Conservation (phyloP, 2,888 invertebrate species). For the Orthonychiurus folsomi region DNA sequence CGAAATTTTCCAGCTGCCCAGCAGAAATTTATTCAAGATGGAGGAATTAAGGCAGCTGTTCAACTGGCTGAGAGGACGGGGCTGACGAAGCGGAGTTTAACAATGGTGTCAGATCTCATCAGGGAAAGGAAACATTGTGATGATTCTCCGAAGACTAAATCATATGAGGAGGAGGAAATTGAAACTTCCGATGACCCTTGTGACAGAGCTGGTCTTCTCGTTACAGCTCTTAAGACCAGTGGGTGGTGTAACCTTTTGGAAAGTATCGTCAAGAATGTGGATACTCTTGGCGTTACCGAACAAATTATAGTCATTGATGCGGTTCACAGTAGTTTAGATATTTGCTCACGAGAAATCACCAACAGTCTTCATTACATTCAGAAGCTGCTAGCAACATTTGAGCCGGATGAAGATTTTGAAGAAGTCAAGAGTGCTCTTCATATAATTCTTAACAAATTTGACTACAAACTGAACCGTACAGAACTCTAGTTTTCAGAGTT, state of each 20-base stretch:
- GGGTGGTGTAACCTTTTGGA: slow-evolving; percentile 35
- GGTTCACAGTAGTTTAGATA: slow-evolving; percentile 21
- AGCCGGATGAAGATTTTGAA: slow-evolving; percentile 23
- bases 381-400: slow-evolving; percentile 22
- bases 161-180: slow-evolving; percentile 5
- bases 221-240: slow-evolving; percentile 23
- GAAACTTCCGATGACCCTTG: slow-evolving; percentile 21
- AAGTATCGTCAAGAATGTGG: slow-evolving; percentile 28
- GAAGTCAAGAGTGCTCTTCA: too few relatives aligned
- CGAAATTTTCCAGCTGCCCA: slow-evolving; percentile 35
- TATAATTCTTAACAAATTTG: too few relatives aligned
- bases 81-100: slow-evolving; percentile 29
- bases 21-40: slow-evolving; percentile 31
- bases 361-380: slow-evolving; percentile 16
- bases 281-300: slow-evolving; percentile 31
- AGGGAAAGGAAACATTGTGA: slow-evolving; percentile 27
- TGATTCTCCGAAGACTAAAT: neutral
- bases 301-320: slow-evolving; percentile 32
- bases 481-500: too few relatives aligned
- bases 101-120: slow-evolving; percentile 31
- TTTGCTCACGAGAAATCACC: slow-evolving; percentile 20
- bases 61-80: slow-evolving; percentile 32
- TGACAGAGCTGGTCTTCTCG: slow-evolving; percentile 26
- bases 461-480: too few relatives aligned
- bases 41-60: slow-evolving; percentile 31